Evolutionary conservation across 2,113 vertebrate species (phyloP).

Genomic region (Oenanthe oenanthe): DNA sequence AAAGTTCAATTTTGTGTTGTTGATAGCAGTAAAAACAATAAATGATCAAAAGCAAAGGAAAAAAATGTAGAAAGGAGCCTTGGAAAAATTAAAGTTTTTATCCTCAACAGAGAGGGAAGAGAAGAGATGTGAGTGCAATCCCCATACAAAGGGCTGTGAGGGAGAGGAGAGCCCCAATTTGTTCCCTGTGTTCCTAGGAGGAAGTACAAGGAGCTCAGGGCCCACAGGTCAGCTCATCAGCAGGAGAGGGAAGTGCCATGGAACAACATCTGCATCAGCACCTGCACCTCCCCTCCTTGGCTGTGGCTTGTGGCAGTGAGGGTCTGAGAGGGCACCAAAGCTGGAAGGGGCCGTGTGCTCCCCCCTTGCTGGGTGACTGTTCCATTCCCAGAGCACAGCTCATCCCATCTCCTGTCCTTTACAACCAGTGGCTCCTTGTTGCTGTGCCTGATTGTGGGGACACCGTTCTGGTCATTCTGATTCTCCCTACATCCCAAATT

Average conservation of each 20-base stretch:
- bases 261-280: background rate
- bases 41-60: background rate
- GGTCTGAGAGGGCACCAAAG: background rate
- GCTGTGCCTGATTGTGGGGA: background rate
- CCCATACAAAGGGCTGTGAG: background rate
- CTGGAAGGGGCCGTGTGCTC: background rate
- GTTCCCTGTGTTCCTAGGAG: background rate
- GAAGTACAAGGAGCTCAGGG: background rate
- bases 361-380: background rate
- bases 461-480: background rate
- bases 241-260: background rate
- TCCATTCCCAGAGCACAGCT: background rate
- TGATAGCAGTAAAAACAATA: background rate
- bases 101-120: background rate
- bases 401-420: rapidly evolving
- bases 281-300: background rate
- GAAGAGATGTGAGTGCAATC: background rate
- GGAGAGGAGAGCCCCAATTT: background rate
- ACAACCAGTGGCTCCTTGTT: background rate
- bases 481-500: background rate
- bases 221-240: background rate
- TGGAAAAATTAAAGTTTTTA: background rate
- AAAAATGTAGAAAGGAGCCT: background rate
- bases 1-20: background rate
- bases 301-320: background rate